Percentiles rank a stretch among this genome's conserved stretches.
These are phyloP conservation scores for Dendrolimus pini DNA, from an alignment of 2,888 invertebrate genomes.

Conservation along the genomic window DNA sequence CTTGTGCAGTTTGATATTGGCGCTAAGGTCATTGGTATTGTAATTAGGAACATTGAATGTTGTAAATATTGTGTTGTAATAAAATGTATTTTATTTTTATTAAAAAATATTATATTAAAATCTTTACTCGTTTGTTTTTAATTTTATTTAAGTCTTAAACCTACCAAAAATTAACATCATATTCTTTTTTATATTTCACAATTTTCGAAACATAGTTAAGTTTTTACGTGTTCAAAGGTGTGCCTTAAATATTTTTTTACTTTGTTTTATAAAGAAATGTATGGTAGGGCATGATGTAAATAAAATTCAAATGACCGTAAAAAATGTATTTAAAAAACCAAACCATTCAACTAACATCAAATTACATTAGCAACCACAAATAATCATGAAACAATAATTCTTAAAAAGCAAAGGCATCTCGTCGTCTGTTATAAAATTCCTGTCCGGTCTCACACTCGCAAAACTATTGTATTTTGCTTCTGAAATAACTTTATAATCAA, in stretches of 20 bases:
- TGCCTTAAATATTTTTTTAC: too few species aligned
- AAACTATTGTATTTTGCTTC: slow-evolving; percentile 79
- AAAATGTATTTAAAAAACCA: slow-evolving; percentile 1
- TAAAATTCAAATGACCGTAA: background rate
- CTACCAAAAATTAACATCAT: too few species aligned
- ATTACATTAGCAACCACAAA: slow-evolving; percentile 43
- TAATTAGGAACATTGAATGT: background rate
- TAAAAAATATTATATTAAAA: slow-evolving; percentile 10
- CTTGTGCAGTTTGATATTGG: too few species aligned
- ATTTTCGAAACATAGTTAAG: too few species aligned
- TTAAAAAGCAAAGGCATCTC: slow-evolving; percentile 83
- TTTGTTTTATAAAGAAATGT: too few species aligned
- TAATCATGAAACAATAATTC: slow-evolving; percentile 79
- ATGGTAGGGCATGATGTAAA: too few species aligned
- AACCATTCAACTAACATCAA: slow-evolving; percentile 18
- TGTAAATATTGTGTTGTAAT: background rate
- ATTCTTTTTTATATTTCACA: too few species aligned
- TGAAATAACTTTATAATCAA: slow-evolving; percentile 63
- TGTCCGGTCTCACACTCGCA: slow-evolving; percentile 81
- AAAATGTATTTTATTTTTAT: slow-evolving; percentile 5
- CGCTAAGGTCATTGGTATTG: too few species aligned
- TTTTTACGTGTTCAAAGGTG: too few species aligned
- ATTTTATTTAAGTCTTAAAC: too few species aligned
- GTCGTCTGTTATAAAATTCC: slow-evolving; percentile 85
- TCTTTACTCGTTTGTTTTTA: too few species aligned